These are phyloP conservation scores for Manacus vitellinus DNA, from an alignment of 2,113 vertebrate genomes.

Conservation along the genomic window DNA sequence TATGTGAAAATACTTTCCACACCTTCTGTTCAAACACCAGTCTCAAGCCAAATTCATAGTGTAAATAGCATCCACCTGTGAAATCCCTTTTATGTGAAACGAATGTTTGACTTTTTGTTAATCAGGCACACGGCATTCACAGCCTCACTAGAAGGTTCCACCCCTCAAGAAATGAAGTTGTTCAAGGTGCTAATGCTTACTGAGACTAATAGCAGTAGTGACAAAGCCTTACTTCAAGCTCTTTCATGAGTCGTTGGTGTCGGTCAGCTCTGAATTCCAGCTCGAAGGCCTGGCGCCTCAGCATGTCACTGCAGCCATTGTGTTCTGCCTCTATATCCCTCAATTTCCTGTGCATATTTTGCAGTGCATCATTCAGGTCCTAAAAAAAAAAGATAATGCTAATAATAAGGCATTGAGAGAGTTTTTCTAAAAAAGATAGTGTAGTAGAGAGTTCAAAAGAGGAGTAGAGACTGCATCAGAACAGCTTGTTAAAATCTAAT, in stretches of 20 bases:
- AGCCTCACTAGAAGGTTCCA: background rate
- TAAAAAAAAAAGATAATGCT: background rate
- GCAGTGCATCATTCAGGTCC: slow-evolving; percentile 75
- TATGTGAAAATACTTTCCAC: background rate
- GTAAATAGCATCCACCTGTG: background rate
- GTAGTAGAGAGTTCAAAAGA: background rate
- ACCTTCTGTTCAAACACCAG: background rate
- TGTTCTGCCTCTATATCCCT: slow-evolving; percentile 67
- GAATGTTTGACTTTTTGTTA: background rate
- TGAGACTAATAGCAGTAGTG: background rate
- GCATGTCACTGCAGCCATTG: slow-evolving; percentile 43
- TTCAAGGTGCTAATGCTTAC: background rate
- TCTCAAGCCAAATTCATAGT: background rate
- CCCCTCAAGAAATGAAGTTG: background rate
- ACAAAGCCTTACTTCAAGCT: slow-evolving; percentile 75
- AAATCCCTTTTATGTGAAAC: background rate
- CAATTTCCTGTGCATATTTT: slow-evolving; percentile 64
- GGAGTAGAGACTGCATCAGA: background rate
- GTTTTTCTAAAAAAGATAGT: background rate
- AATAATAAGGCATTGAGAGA: background rate
- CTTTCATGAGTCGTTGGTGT: slow-evolving; percentile 68
- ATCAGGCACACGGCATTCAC: background rate
- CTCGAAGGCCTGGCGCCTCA: slow-evolving; percentile 61
- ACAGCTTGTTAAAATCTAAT: background rate
- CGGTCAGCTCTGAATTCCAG: slow-evolving; percentile 65